Evolutionary conservation across 2,797 vertebrate species (phyloP).

Genomic region (Scomberomorus guttatus): DNA sequence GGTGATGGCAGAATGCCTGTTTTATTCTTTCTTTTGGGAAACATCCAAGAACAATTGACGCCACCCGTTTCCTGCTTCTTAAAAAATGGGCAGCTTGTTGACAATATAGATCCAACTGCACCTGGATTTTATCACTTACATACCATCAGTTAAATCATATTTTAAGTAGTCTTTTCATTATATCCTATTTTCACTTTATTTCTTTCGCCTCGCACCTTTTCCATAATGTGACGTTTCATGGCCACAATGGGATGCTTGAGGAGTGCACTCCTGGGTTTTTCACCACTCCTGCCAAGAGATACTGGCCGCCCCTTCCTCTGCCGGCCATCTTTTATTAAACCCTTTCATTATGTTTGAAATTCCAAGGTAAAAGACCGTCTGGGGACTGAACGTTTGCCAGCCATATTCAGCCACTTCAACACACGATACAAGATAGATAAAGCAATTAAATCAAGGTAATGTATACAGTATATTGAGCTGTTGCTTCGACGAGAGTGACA

Average conservation of each 20-base stretch:
- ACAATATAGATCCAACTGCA: conserved; percentile 30
- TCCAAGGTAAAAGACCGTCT: conserved; percentile 55
- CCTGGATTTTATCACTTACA: conserved; percentile 12
- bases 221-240: conserved; percentile 42
- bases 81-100: conserved; percentile 24
- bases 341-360: conserved; percentile 61
- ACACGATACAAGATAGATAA: conserved; percentile 48
- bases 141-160: conserved; percentile 8
- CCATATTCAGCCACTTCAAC: conserved; percentile 20
- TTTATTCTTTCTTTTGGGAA: conserved; percentile 60
- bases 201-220: conserved; percentile 13
- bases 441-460: conserved; percentile 52
- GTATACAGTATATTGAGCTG: conserved; percentile 11
- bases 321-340: conserved; percentile 59
- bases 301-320: conserved; percentile 19
- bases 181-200: conserved; percentile 38
- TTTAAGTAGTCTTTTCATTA: conserved; percentile 29
- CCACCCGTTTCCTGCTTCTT: conserved; percentile 45
- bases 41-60: conserved; percentile 68
- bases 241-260: conserved; percentile 43
- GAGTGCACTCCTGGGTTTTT: conserved; percentile 48
- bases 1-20: conserved; percentile 56
- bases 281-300: conserved; percentile 36
- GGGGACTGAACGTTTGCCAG: conserved; percentile 35
- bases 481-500: conserved; percentile 32